Evolutionary conservation across 2,113 vertebrate genomes (phyloP).

Genomic region (Orthonyx spaldingii): DNA sequence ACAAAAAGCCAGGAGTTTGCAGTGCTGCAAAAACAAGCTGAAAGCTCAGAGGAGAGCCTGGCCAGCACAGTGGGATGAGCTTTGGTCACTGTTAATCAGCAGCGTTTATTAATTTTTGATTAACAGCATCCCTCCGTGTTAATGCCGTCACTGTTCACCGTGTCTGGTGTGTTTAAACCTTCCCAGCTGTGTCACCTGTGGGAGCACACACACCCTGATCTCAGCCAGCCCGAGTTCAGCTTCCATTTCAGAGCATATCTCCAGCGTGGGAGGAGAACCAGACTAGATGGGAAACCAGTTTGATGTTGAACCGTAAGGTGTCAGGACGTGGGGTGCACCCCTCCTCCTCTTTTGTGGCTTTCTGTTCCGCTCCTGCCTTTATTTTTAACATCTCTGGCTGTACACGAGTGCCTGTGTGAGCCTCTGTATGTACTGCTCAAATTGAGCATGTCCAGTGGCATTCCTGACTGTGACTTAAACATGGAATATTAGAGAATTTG

Average conservation of each 20-base stretch:
- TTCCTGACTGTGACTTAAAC: neutral
- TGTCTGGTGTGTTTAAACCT: neutral
- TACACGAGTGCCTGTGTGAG: neutral
- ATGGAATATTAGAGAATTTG: fast-evolving
- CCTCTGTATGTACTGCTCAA: neutral
- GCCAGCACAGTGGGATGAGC: fast-evolving
- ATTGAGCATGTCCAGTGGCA: neutral
- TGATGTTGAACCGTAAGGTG: slow-evolving; percentile 5
- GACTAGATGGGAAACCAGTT: slow-evolving; percentile 30
- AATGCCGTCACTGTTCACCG: fast-evolving
- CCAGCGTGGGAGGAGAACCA: slow-evolving; percentile 15
- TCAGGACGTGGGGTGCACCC: neutral
- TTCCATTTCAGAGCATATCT: neutral
- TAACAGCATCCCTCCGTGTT: neutral
- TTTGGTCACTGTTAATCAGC: fast-evolving
- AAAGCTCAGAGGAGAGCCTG: neutral
- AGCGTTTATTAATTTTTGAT: neutral
- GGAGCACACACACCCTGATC: neutral
- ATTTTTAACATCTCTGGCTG: neutral
- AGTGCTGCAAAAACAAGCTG: neutral
- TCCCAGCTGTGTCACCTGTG: neutral
- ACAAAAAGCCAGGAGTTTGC: neutral
- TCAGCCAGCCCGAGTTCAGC: neutral
- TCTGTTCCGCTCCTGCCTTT: slow-evolving; percentile 39
- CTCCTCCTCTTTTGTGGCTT: slow-evolving; percentile 49